A percentile compares a stretch with the other conserved stretches of the same genome.
These are phyloP conservation scores for Seriola rivoliana DNA, from an alignment of 2,113 vertebrate species.

Conservation along the genomic window DNA sequence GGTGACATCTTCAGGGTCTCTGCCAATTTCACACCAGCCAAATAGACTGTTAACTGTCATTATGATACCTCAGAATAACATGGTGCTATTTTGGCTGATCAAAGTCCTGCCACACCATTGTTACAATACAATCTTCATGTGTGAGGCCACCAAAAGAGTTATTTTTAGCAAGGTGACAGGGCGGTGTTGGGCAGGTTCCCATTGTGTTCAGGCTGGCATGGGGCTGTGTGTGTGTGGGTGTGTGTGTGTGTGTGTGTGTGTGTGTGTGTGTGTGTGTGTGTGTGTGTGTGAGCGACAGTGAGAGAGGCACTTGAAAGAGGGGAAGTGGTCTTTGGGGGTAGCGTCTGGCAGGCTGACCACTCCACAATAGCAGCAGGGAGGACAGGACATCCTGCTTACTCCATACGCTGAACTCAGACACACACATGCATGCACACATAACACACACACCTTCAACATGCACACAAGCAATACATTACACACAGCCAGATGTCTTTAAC, in stretches of 20 bases:
- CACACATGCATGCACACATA: neutral
- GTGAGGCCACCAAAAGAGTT: conserved; percentile 49
- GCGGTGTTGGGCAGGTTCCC: conserved; percentile 63
- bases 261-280: conserved; percentile 6
- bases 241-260: conserved; percentile 33
- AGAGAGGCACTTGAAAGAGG: conserved; percentile 71
- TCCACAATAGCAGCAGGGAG: conserved; percentile 79
- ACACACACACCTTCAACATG: neutral
- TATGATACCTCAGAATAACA: conserved; percentile 38
- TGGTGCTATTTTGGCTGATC: conserved; percentile 61
- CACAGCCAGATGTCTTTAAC: conserved; percentile 40
- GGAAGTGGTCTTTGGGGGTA: conserved; percentile 78
- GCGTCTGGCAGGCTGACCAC: conserved; percentile 72
- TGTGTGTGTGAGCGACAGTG: conserved; percentile 35
- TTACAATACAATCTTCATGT: conserved; percentile 61
- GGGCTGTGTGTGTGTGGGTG: conserved; percentile 28
- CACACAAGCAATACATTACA: conserved; percentile 8
- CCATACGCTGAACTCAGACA: conserved; percentile 38
- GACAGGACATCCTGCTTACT: conserved; percentile 84
- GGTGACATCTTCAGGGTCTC: neutral
- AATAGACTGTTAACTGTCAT: neutral
- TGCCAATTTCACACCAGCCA: neutral
- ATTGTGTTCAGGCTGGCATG: conserved; percentile 77
- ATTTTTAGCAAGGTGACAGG: conserved; percentile 78
- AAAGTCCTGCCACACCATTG: conserved; percentile 69